Conservation (phyloP, 2,888 invertebrate genomes). For the Ophioninae sp. region DNA sequence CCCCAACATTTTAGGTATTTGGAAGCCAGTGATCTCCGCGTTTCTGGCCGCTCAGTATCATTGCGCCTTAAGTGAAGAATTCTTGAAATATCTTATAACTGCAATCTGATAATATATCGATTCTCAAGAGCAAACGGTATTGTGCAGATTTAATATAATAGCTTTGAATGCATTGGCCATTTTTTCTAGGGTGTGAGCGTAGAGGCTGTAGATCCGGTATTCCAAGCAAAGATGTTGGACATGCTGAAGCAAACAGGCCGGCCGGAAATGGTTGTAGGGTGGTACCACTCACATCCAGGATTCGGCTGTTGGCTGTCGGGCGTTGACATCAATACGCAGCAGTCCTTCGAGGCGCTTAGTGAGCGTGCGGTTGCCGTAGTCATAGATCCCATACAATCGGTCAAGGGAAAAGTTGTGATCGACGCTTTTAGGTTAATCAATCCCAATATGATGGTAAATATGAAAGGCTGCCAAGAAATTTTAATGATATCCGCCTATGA, state of each 20-base stretch:
- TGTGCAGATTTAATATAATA: not conserved
- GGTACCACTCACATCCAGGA: slow-evolving; percentile 99
- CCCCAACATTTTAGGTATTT: too few species aligned
- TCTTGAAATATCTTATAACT: not conserved
- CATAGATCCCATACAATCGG: slow-evolving; percentile 99
- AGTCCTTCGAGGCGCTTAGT: slow-evolving; percentile 98
- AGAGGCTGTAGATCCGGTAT: slow-evolving; percentile 99
- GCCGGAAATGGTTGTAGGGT: slow-evolving; percentile 99
- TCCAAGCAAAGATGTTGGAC: slow-evolving; percentile 99
- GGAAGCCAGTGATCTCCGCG: too few species aligned
- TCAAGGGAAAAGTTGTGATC: slow-evolving; percentile 99
- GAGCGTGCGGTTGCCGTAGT: slow-evolving; percentile 99
- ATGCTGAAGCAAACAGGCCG: slow-evolving; percentile 99
- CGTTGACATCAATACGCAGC: slow-evolving; percentile 99
- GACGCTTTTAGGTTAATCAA: slow-evolving; percentile 99
- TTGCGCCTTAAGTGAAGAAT: not conserved
- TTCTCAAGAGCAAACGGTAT: too few species aligned
- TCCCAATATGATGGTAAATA: slow-evolving; percentile 97
- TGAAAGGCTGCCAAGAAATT: not conserved
- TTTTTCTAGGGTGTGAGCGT: slow-evolving; percentile 93
- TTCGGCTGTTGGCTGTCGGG: slow-evolving; percentile 99
- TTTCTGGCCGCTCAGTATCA: too few species aligned
- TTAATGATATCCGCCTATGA: not conserved
- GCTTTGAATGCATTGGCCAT: not conserved
- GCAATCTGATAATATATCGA: not conserved